phyloP scores from a whole-genome alignment of 1,140 invertebrate genomes.

The Tetragonula clypearis region DNA sequence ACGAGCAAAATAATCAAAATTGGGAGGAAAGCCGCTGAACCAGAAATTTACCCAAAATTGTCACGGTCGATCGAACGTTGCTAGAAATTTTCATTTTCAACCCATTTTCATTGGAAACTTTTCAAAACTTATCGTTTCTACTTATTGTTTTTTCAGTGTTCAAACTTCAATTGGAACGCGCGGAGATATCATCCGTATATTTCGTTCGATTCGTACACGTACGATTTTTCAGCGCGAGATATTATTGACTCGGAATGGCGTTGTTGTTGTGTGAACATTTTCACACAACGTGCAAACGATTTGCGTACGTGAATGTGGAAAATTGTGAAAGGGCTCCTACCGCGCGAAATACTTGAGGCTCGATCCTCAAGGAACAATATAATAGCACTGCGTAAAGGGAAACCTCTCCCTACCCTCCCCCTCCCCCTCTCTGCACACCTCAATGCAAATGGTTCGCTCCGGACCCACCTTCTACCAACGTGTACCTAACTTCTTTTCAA shows the following conservation, averaged over 20 bases:
- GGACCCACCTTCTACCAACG: constrained; percentile 1
- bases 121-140: too few species aligned
- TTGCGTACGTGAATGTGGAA: not conserved
- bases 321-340: constrained; percentile 23
- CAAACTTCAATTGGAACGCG: not conserved
- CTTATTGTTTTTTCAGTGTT: too few species aligned
- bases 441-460: constrained; percentile 46
- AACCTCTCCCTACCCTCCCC: not conserved
- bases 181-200: not conserved
- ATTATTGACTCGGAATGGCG: constrained; percentile 33
- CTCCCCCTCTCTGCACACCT: constrained; percentile 25
- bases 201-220: constrained; percentile 15
- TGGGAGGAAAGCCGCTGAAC: too few species aligned
- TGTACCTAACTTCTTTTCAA: not conserved
- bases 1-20: too few species aligned
- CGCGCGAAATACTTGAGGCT: constrained; percentile 20
- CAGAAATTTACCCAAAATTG: too few species aligned
- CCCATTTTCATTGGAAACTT: too few species aligned
- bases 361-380: constrained; percentile 47
- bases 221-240: constrained; percentile 19
- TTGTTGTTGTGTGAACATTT: not conserved
- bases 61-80: too few species aligned
- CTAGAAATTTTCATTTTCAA: too few species aligned
- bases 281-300: not conserved
- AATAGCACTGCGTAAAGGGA: constrained; percentile 34